Evolutionary conservation across 2,888 invertebrate species (phyloP).

Genomic region (Pogonocherus hispidulus): DNA sequence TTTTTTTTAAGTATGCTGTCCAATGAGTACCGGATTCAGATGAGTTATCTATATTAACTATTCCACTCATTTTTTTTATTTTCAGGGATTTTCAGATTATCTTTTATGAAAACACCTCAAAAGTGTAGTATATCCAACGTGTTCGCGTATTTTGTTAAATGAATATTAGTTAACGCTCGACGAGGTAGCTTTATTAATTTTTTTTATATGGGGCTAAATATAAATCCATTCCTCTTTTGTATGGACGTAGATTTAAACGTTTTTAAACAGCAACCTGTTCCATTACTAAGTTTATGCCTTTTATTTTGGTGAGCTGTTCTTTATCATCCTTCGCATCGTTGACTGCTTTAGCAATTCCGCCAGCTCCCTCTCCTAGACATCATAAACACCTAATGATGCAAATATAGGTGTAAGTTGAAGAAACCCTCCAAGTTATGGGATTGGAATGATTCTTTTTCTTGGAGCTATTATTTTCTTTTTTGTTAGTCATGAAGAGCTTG

Average conservation of each 20-base stretch:
- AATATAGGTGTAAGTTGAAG: background rate
- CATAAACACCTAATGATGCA: no score
- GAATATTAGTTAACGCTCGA: constrained; percentile 27
- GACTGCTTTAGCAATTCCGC: background rate
- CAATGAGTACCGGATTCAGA: constrained; percentile 41
- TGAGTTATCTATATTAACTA: constrained; percentile 40
- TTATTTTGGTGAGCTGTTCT: no score
- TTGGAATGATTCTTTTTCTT: no score
- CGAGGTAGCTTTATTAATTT: constrained; percentile 34
- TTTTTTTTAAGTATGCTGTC: constrained; percentile 36
- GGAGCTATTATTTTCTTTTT: background rate
- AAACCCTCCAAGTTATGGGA: background rate
- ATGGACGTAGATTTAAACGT: background rate
- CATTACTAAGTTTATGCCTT: background rate
- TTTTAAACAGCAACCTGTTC: background rate
- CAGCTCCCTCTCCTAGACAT: no score
- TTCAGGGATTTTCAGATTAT: constrained; percentile 31
- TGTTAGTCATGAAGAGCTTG: background rate
- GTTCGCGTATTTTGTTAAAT: constrained; percentile 27
- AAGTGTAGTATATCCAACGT: constrained; percentile 25
- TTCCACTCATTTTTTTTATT: constrained; percentile 35
- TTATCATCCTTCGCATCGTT: background rate
- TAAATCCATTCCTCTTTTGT: constrained; percentile 43
- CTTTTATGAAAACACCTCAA: constrained; percentile 37
- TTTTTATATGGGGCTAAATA: constrained; percentile 50